A percentile compares a stretch with the other conserved stretches of the same genome.
These are phyloP conservation scores for Chydorus sphaericus DNA, from an alignment of 2,888 invertebrate species.

Conservation along the genomic window DNA sequence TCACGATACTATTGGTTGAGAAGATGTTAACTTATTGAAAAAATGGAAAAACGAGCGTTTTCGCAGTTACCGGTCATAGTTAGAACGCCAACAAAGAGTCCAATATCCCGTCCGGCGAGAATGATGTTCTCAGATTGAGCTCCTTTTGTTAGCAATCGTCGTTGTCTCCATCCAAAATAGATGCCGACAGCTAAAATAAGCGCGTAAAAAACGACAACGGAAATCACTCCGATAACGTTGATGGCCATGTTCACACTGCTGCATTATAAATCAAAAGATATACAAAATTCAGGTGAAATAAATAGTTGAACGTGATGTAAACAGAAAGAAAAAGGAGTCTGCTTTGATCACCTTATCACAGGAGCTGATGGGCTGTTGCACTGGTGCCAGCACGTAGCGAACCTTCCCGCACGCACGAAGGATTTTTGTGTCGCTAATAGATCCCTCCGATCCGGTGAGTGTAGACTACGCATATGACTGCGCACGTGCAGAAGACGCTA, in stretches of 20 bases:
- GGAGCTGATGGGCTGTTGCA: too few relatives aligned
- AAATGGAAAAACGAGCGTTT: constrained; percentile 12
- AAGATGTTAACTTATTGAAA: constrained; percentile 18
- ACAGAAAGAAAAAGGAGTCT: too few relatives aligned
- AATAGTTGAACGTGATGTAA: too few relatives aligned
- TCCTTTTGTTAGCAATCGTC: constrained; percentile 40
- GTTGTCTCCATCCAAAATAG: constrained; percentile 86
- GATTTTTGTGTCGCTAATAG: neutral
- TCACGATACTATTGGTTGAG: constrained; percentile 17
- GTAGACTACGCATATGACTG: neutral
- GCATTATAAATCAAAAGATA: too few relatives aligned
- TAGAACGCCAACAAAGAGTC: constrained; percentile 92
- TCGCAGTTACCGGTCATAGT: constrained; percentile 90
- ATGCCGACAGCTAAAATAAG: constrained; percentile 90
- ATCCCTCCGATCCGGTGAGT: neutral
- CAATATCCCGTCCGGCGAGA: constrained; percentile 94
- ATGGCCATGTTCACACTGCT: constrained; percentile 50
- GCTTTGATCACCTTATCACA: too few relatives aligned
- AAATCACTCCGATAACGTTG: constrained; percentile 80
- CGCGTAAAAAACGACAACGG: constrained; percentile 90
- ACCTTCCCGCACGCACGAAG: too few relatives aligned
- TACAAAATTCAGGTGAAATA: too few relatives aligned
- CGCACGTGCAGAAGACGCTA: constrained; percentile 6
- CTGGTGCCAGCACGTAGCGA: too few relatives aligned
- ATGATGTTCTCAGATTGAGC: constrained; percentile 87